These are phyloP conservation scores for Gisinianus flammeolus DNA, from an alignment of 2,888 invertebrate genomes.

Conservation along the genomic window DNA sequence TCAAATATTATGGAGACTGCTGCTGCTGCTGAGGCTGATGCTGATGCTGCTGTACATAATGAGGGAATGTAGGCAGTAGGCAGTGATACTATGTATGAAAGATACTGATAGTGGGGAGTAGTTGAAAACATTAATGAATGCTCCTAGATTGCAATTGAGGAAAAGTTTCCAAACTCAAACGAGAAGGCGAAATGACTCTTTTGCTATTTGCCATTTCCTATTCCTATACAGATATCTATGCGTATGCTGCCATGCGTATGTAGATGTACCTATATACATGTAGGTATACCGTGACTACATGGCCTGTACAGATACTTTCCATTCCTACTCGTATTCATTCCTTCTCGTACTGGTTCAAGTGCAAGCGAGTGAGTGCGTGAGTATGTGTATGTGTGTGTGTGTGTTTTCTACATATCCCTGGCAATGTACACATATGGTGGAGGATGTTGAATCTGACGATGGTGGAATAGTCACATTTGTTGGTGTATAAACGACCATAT, in stretches of 20 bases:
- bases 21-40: background rate
- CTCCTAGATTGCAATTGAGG: constrained; percentile 2
- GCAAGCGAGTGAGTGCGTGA: too few species aligned
- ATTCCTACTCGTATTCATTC: background rate
- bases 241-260: background rate
- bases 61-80: background rate
- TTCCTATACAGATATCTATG: too few species aligned
- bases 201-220: background rate
- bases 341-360: background rate
- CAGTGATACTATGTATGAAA: background rate
- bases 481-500: constrained; percentile 40
- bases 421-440: too few species aligned
- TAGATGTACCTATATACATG: background rate
- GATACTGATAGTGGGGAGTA: background rate
- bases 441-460: constrained; percentile 4
- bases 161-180: background rate
- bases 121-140: constrained; percentile 2
- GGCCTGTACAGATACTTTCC: too few species aligned
- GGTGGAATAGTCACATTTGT: constrained; percentile 29
- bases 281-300: too few species aligned
- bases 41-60: background rate
- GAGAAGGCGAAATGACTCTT: background rate
- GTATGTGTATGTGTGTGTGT: too few species aligned
- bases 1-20: background rate
- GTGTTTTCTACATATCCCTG: too few species aligned